Percentiles rank a stretch among this genome's conserved stretches.
phyloP scores from a whole-genome alignment of 2,888 invertebrate species.

The Oligia fasciuncula region DNA sequence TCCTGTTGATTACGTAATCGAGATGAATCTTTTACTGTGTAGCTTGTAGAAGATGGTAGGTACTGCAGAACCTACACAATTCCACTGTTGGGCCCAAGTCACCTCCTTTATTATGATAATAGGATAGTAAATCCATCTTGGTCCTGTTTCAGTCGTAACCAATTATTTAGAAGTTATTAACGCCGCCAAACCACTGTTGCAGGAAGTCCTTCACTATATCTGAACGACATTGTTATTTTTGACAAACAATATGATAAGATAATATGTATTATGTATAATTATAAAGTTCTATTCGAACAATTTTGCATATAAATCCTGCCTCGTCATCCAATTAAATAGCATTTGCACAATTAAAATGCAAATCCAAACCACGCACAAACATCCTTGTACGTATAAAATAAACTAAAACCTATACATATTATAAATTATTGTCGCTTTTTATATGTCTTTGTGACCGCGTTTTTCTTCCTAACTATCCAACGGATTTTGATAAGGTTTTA shows the following conservation, averaged over 20 bases:
- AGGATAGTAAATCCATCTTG: background rate
- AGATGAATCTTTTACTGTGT: background rate
- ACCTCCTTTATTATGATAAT: too few relatives aligned
- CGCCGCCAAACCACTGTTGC: too few relatives aligned
- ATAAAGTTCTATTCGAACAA: background rate
- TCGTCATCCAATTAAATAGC: conserved; percentile 11
- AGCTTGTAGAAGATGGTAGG: background rate
- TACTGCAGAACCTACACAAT: background rate
- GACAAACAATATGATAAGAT: background rate
- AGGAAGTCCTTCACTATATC: background rate
- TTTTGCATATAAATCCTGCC: conserved; percentile 2
- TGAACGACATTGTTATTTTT: background rate
- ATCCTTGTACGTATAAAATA: conserved; percentile 2
- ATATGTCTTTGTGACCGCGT: background rate
- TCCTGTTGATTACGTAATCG: background rate
- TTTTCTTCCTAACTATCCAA: background rate
- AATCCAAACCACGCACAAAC: conserved; percentile 13
- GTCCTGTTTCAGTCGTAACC: too few relatives aligned
- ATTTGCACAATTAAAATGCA: conserved; percentile 34
- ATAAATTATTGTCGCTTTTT: background rate
- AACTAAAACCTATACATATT: background rate
- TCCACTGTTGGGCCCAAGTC: too few relatives aligned
- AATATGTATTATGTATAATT: background rate
- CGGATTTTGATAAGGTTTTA: background rate
- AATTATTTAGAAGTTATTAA: too few relatives aligned